These are phyloP conservation scores for Piliocolobus tephrosceles DNA, from an alignment of 2,113 vertebrate genomes.

Conservation along the genomic window DNA sequence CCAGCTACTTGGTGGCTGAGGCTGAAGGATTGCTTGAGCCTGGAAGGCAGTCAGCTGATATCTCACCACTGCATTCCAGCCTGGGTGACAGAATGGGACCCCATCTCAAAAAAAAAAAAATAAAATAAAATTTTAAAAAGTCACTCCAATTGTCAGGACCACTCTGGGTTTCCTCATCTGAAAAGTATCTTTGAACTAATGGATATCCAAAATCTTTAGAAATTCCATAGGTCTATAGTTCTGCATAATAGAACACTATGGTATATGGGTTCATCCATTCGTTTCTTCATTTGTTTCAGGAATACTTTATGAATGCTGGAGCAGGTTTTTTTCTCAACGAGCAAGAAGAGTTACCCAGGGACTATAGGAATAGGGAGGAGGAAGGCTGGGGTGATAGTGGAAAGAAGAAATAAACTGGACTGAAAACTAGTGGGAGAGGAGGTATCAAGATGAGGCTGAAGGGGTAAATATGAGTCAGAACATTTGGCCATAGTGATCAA, in stretches of 20 bases:
- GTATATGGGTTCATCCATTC: not conserved
- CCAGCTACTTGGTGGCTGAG: too few relatives aligned
- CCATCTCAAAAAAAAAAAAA: too few relatives aligned
- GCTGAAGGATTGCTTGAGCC: too few relatives aligned
- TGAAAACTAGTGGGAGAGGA: not conserved
- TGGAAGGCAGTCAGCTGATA: too few relatives aligned
- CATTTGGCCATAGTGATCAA: not conserved
- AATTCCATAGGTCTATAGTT: not conserved
- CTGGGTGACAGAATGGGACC: too few relatives aligned
- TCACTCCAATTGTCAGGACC: not conserved
- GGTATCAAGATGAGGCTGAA: not conserved
- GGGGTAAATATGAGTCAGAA: not conserved
- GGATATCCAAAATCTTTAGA: not conserved
- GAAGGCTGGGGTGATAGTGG: not conserved
- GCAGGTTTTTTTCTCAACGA: not conserved
- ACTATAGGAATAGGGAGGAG: not conserved
- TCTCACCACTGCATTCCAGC: too few relatives aligned
- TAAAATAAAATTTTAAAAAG: not conserved
- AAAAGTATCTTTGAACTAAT: not conserved
- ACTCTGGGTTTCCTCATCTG: not conserved
- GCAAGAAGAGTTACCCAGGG: not conserved
- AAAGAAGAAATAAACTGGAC: not conserved
- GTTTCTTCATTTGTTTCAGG: not conserved
- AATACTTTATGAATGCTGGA: conserved; percentile 24
- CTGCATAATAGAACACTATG: not conserved